A percentile compares a stretch with the other conserved stretches of the same genome.
These are phyloP conservation scores for Colostygia pectinataria DNA, from an alignment of 2,888 invertebrate species.

Conservation along the genomic window DNA sequence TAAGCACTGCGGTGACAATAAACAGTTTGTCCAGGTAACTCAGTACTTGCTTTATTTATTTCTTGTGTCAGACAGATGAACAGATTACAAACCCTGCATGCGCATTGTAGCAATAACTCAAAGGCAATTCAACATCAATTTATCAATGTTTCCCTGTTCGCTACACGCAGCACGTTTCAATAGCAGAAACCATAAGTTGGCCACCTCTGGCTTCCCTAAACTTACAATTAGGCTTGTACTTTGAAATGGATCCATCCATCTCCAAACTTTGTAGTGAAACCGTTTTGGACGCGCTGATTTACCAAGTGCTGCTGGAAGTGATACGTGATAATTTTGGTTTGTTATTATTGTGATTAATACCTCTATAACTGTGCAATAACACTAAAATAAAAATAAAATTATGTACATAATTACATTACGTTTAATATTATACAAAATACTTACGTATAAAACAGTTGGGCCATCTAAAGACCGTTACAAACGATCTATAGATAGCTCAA, in stretches of 20 bases:
- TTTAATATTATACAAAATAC: too few species aligned
- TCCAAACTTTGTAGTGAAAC: conserved; percentile 58
- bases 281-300: conserved; percentile 38
- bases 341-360: too few species aligned
- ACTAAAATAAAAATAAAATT: too few species aligned
- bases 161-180: conserved; percentile 35
- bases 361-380: too few species aligned
- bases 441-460: too few species aligned
- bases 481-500: too few species aligned
- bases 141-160: conserved; percentile 22
- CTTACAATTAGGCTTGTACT: conserved; percentile 63
- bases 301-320: conserved; percentile 25
- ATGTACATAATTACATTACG: too few species aligned
- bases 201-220: conserved; percentile 38
- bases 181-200: conserved; percentile 38
- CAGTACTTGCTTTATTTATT: background rate
- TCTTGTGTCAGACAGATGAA: background rate
- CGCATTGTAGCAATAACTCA: conserved; percentile 11
- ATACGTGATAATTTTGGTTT: too few species aligned
- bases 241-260: conserved; percentile 65
- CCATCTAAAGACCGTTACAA: too few species aligned
- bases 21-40: too few species aligned
- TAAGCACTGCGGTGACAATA: too few species aligned
- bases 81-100: background rate
- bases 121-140: conserved; percentile 18